Evolutionary conservation across 1,140 invertebrate genomes (phyloP), one percentile per base, ranked within the genome.

Genomic region (Thaumatotibia leucotreta): DNA sequence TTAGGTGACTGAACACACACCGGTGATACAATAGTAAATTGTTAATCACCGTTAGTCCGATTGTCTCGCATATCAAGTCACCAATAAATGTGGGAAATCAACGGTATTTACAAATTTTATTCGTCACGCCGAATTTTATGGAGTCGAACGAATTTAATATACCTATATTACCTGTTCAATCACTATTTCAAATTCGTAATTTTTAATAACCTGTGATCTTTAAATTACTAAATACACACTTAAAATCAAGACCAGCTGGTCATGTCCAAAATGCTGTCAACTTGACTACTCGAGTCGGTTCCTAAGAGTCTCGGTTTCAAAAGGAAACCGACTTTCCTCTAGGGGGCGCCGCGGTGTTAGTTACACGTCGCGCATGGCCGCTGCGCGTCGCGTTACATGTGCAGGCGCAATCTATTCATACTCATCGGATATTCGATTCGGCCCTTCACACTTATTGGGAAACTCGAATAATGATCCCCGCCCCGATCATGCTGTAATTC

Each of bases 281-380:
- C 39, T n/a, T n/a, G 17, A 4, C 6, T 17, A n/a, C 6, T 45
- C 20, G 14, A 45, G 4, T 45, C 39, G n/a, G 39, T 1, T n/a
- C 17, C 9, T n/a, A 45, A 14, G 20, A 29, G 52, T 58, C n/a
- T 58, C 52, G 4, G 24, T 58, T 58, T 58, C 52, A 58, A 58
- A 58, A 29, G 52, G 52, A 58, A 58, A 58, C 52, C 52, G 52
- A 58, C 24, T 58, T 58, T 58, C 24, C 52, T 27, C 24, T 45
- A 45, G 39, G 39, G 52, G 24, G 24, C 50, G 24, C 52, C 27
- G 23, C 52, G 39, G 39, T 45, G 6, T 45, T 5, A 17, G 17
- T 45, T 45, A 45, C 39, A 45, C 39, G 39, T 6, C n/a, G 17
- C 39, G 39, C 39, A 45, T 45, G 39, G 39, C n/a, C 39, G 39